Evolutionary conservation across 2,888 invertebrate species (phyloP).

Genomic region (Cyclophora punctaria): DNA sequence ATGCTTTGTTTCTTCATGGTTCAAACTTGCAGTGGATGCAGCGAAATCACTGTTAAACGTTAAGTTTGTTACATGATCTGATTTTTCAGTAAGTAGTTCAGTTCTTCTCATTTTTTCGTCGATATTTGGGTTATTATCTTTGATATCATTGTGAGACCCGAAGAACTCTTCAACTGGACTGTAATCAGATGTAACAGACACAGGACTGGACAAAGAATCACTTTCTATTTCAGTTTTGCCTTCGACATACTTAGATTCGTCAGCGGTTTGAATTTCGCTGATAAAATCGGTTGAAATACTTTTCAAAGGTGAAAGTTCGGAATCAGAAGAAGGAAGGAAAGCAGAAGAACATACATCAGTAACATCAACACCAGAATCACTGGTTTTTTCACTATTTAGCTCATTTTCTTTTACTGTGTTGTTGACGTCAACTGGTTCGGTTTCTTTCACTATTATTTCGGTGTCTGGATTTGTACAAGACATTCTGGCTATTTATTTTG

Average conservation of each 20-base stretch:
- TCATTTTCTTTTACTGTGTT: conserved; percentile 40
- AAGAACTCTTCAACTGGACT: conserved; percentile 19
- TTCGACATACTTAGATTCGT: neutral
- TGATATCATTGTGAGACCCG: conserved; percentile 12
- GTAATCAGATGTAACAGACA: conserved; percentile 27
- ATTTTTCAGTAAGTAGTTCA: no score
- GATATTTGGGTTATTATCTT: no score
- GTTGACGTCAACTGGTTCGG: conserved; percentile 48
- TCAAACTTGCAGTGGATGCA: conserved; percentile 49
- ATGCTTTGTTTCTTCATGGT: conserved; percentile 30
- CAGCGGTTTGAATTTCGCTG: neutral
- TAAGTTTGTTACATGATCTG: conserved; percentile 7
- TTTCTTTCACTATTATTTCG: conserved; percentile 33
- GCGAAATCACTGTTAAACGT: conserved; percentile 28
- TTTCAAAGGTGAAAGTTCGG: conserved; percentile 32
- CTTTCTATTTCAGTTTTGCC: conserved; percentile 12
- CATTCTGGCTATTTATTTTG: no score
- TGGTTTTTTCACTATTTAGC: conserved; percentile 29
- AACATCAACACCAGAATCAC: conserved; percentile 48
- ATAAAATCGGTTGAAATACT: conserved; percentile 16
- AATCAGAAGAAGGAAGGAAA: conserved; percentile 29
- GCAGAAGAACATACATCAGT: conserved; percentile 32
- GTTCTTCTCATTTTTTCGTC: no score
- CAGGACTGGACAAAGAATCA: conserved; percentile 25
- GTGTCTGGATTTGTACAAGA: conserved; percentile 23